Evolutionary conservation across 2,113 vertebrate species (phyloP), one percentile per base, ranked within the genome.

Genomic region (Agelaius phoeniceus): DNA sequence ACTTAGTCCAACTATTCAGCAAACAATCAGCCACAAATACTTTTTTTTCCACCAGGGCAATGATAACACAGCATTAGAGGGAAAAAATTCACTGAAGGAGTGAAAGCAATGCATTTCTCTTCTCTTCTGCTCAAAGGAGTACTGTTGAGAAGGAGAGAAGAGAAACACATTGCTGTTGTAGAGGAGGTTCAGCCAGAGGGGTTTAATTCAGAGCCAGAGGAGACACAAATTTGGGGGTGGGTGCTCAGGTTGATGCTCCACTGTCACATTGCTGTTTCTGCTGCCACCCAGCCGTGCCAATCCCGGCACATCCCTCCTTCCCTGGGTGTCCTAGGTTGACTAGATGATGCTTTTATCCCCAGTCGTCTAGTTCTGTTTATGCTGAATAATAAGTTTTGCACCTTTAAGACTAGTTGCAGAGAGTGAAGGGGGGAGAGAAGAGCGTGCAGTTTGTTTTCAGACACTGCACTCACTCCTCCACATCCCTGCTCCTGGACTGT

Each of bases 181-280:
- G 33, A 37, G 55, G 48, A 48, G 41, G 24, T 13, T 54, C 55
- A 31, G 41, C 14, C 39, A 48, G n/a, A 44, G 33, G 35, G 65
- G 6, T 8, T 46, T 82, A 46, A 65, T 23, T 57, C 37, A 26
- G 24, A 2, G 9, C 41, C 35, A 41, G 35, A 46, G 87, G n/a
- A 15, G 21, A 30, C 41, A 15, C 13, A 14, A 8, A n/a, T 2
- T 24, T 54, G 51, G 7, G 27, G n/a, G 2, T 3, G 5, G 31
- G 12, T 20, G 8, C 46, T 77, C 0, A 1, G 26, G 17, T 21
- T 79, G 9, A 3, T 0, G 1, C 37, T 37, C 30, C 2, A 0
- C 18, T 85, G 24, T 4, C 3, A 0, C 7, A 22, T 35, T 86
- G 48, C 51, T 0, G 0, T 8, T 55, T 11, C 33, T 3, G 3